phyloP scores from a whole-genome alignment of 1,140 invertebrate genomes.

The Drosophila trapezifrons region DNA sequence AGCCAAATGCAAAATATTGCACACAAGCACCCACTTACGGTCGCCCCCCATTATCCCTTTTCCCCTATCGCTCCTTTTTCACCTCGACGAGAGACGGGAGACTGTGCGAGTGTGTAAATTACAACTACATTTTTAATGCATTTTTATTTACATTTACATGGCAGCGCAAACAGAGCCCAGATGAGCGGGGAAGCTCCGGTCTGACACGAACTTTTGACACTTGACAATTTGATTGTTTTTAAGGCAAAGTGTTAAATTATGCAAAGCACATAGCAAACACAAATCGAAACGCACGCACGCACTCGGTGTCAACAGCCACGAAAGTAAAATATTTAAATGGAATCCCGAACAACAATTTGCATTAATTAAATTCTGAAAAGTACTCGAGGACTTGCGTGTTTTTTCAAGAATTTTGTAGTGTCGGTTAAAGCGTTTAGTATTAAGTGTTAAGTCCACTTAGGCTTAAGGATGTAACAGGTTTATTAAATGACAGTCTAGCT shows the following conservation, averaged over 20 bases:
- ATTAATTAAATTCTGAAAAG: constrained; percentile 41
- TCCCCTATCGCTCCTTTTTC: not conserved
- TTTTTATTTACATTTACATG: constrained; percentile 73
- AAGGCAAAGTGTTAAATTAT: constrained; percentile 79
- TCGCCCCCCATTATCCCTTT: constrained; percentile 20
- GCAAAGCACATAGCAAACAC: constrained; percentile 60
- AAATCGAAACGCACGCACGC: constrained; percentile 26
- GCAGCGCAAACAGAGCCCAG: constrained; percentile 10
- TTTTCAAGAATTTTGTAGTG: constrained; percentile 23
- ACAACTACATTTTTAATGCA: constrained; percentile 75
- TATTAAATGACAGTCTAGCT: not conserved
- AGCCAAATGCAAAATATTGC: constrained; percentile 55
- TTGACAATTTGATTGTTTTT: constrained; percentile 81
- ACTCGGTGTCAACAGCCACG: constrained; percentile 27
- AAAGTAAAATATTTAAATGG: constrained; percentile 38
- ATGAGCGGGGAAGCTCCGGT: constrained; percentile 14
- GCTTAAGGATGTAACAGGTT: not conserved
- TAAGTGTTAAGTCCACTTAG: constrained; percentile 20
- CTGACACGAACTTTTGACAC: constrained; percentile 71
- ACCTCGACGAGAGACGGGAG: not conserved
- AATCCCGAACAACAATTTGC: constrained; percentile 32
- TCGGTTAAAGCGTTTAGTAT: constrained; percentile 9
- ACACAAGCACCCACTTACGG: constrained; percentile 49
- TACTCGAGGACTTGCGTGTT: constrained; percentile 10
- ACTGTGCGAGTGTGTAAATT: constrained; percentile 49